A percentile compares a stretch with the other conserved stretches of the same genome.
These are phyloP conservation scores for Misgurnus mizolepis DNA, from an alignment of 2,113 vertebrate species.

Conservation along the genomic window DNA sequence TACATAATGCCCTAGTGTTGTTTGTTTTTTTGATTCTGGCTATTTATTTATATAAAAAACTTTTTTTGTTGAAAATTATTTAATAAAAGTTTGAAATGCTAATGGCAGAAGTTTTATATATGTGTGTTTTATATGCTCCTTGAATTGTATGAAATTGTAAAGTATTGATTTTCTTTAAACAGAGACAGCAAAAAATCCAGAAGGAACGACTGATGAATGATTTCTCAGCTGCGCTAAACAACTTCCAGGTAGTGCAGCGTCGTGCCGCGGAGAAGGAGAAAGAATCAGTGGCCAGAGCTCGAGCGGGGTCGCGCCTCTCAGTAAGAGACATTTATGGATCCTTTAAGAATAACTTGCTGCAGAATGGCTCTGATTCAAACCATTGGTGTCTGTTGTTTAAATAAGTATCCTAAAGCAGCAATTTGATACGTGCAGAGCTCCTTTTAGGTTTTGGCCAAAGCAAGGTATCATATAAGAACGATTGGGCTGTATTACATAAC, in stretches of 20 bases:
- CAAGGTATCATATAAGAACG: too few relatives aligned
- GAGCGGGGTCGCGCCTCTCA: conserved; percentile 88
- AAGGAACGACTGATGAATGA: conserved; percentile 95
- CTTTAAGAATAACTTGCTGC: not conserved
- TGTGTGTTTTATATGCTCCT: too few relatives aligned
- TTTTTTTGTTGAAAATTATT: too few relatives aligned
- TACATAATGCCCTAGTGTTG: too few relatives aligned
- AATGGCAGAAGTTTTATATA: too few relatives aligned
- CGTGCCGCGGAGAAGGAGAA: conserved; percentile 90
- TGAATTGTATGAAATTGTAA: too few relatives aligned
- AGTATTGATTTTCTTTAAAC: conserved; percentile 7
- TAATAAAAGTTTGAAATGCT: too few relatives aligned
- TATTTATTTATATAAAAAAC: too few relatives aligned
- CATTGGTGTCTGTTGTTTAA: not conserved
- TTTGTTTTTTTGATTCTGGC: too few relatives aligned
- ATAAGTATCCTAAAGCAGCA: not conserved
- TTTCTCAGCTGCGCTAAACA: conserved; percentile 91
- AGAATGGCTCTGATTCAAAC: not conserved
- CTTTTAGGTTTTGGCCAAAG: too few relatives aligned
- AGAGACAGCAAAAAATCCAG: conserved; percentile 96
- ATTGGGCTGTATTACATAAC: too few relatives aligned
- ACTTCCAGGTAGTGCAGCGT: conserved; percentile 90
- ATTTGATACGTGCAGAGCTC: too few relatives aligned
- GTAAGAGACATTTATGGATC: conserved; percentile 62
- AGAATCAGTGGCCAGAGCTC: conserved; percentile 86